Evolutionary conservation across 2,888 invertebrate species (phyloP).

Genomic region (Tachina grossa): DNA sequence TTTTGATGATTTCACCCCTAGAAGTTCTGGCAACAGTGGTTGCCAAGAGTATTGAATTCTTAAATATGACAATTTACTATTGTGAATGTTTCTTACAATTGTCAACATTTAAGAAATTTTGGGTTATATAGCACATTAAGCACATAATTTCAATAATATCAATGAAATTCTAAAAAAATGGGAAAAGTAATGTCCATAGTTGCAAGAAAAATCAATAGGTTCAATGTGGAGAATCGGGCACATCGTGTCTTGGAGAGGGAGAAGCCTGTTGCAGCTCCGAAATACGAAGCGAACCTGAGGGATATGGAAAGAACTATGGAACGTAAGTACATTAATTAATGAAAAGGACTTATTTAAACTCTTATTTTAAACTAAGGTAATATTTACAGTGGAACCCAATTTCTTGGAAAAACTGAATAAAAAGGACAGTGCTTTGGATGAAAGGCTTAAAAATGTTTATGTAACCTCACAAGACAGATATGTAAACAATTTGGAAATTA

Average conservation of each 20-base stretch:
- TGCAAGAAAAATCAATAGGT: slow-evolving; percentile 86
- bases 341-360: neutral
- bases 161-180: slow-evolving; percentile 83
- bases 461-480: slow-evolving; percentile 87
- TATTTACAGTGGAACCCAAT: slow-evolving; percentile 84
- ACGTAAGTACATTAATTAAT: slow-evolving; percentile 75
- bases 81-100: slow-evolving; percentile 50
- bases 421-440: slow-evolving; percentile 86
- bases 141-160: slow-evolving; percentile 42
- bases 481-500: slow-evolving; percentile 80
- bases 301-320: slow-evolving; percentile 87
- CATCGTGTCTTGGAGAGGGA: slow-evolving; percentile 88
- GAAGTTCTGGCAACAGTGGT: no score
- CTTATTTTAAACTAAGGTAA: neutral
- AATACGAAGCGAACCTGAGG: slow-evolving; percentile 85
- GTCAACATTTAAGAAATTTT: slow-evolving; percentile 20
- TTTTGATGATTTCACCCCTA: no score
- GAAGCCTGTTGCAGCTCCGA: slow-evolving; percentile 88
- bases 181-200: slow-evolving; percentile 86
- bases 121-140: slow-evolving; percentile 37
- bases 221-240: slow-evolving; percentile 90
- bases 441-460: slow-evolving; percentile 88
- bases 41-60: neutral
- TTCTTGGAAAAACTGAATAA: slow-evolving; percentile 85
- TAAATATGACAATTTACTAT: slow-evolving; percentile 19